Evolutionary conservation across 2,888 invertebrate species (phyloP).

Genomic region (Cephus sareptanus): DNA sequence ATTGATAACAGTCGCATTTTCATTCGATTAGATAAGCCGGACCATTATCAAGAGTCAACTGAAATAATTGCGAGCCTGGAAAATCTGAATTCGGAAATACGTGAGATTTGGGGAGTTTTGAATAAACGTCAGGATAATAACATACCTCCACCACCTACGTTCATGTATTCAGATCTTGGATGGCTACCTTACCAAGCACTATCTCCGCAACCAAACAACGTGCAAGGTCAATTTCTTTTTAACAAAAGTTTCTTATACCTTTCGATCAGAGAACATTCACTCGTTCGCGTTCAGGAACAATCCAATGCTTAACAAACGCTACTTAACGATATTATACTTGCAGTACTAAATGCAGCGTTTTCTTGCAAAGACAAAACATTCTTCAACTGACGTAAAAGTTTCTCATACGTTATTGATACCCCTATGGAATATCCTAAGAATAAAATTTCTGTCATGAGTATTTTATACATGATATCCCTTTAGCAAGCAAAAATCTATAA

Average conservation of each 20-base stretch:
- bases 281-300: not conserved
- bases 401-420: too few species aligned
- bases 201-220: slow-evolving; percentile 48
- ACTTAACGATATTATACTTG: not conserved
- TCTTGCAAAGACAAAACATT: not conserved
- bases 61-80: slow-evolving; percentile 78
- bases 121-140: slow-evolving; percentile 71
- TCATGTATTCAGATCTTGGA: slow-evolving; percentile 70
- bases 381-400: not conserved
- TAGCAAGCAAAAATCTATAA: not conserved
- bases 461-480: not conserved
- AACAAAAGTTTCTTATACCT: not conserved
- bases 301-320: not conserved
- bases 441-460: not conserved
- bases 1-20: not conserved
- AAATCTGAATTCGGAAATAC: slow-evolving; percentile 77
- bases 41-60: slow-evolving; percentile 74
- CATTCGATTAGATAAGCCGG: slow-evolving; percentile 55
- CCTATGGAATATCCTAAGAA: not conserved
- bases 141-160: slow-evolving; percentile 68
- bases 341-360: not conserved
- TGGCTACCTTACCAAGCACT: slow-evolving; percentile 66
- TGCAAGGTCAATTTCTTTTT: slow-evolving; percentile 45
- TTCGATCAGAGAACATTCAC: not conserved
- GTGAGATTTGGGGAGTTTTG: slow-evolving; percentile 77